A percentile compares a stretch with the other conserved stretches of the same genome.
These are phyloP conservation scores for Cinara cedri DNA, from an alignment of 2,888 invertebrate species.

Conservation along the genomic window DNA sequence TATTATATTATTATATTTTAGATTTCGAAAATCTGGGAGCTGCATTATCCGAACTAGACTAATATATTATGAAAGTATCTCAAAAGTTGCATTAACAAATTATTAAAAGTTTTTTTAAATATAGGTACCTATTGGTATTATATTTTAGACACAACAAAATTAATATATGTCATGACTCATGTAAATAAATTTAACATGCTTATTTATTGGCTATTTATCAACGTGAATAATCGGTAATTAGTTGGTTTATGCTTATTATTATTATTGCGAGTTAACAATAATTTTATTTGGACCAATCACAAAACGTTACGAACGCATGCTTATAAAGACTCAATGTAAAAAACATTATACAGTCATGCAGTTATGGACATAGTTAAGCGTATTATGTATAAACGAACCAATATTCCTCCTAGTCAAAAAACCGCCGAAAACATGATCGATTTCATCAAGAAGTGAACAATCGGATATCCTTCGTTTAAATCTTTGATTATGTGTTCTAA, in stretches of 20 bases:
- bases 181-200: too few relatives aligned
- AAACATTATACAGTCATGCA: constrained; percentile 19
- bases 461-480: constrained; percentile 41
- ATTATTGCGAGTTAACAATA: neutral
- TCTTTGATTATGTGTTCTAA: constrained; percentile 4
- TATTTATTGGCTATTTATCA: too few relatives aligned
- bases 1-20: too few relatives aligned
- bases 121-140: too few relatives aligned
- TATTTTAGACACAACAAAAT: neutral
- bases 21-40: too few relatives aligned
- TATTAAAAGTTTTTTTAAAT: neutral
- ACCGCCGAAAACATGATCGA: constrained; percentile 57
- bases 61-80: too few relatives aligned
- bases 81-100: too few relatives aligned
- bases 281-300: constrained; percentile 42
- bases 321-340: neutral
- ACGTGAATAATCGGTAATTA: neutral
- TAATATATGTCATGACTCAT: neutral
- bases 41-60: too few relatives aligned
- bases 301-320: constrained; percentile 15
- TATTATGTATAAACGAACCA: constrained; percentile 29
- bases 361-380: too few relatives aligned
- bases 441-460: constrained; percentile 56
- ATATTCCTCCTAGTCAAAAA: constrained; percentile 55
- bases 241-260: neutral